These are phyloP conservation scores for Cydia splendana DNA, from an alignment of 1,140 invertebrate genomes.

Conservation along the genomic window DNA sequence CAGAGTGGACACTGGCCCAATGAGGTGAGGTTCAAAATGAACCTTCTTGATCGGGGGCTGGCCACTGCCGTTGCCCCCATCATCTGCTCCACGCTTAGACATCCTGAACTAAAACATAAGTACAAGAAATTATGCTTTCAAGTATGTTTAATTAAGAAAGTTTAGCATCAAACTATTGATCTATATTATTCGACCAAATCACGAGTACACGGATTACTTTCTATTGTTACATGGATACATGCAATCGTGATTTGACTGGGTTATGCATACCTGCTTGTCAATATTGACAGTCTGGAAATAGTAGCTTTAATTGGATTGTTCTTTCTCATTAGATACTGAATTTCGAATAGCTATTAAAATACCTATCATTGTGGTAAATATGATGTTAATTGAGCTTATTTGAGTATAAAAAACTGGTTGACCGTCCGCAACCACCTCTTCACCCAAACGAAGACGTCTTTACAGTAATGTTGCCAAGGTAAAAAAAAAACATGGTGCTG, in stretches of 20 bases:
- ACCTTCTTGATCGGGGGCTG: slow-evolving; percentile 94
- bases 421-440: slow-evolving; percentile 26
- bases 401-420: slow-evolving; percentile 12
- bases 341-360: not conserved
- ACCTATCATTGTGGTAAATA: slow-evolving; percentile 20
- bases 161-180: slow-evolving; percentile 38
- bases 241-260: slow-evolving; percentile 26
- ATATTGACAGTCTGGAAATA: slow-evolving; percentile 35
- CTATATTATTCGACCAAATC: slow-evolving; percentile 34
- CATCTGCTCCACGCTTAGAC: slow-evolving; percentile 87
- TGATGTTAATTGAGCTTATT: slow-evolving; percentile 17
- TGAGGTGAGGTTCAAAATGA: slow-evolving; percentile 95
- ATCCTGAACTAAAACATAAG: slow-evolving; percentile 77
- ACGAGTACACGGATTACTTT: slow-evolving; percentile 11
- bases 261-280: slow-evolving; percentile 39
- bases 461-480: slow-evolving; percentile 17
- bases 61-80: slow-evolving; percentile 75
- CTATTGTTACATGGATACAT: slow-evolving; percentile 21
- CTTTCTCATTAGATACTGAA: slow-evolving; percentile 13
- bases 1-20: slow-evolving; percentile 95
- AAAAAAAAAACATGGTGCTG: not conserved
- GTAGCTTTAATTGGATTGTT: slow-evolving; percentile 22
- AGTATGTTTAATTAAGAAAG: slow-evolving; percentile 37
- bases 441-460: slow-evolving; percentile 12
- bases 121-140: slow-evolving; percentile 36